A percentile compares a stretch with the other conserved stretches of the same genome.
Evolutionary conservation across 2,113 vertebrate species (phyloP).

Genomic region (Neofelis nebulosa): DNA sequence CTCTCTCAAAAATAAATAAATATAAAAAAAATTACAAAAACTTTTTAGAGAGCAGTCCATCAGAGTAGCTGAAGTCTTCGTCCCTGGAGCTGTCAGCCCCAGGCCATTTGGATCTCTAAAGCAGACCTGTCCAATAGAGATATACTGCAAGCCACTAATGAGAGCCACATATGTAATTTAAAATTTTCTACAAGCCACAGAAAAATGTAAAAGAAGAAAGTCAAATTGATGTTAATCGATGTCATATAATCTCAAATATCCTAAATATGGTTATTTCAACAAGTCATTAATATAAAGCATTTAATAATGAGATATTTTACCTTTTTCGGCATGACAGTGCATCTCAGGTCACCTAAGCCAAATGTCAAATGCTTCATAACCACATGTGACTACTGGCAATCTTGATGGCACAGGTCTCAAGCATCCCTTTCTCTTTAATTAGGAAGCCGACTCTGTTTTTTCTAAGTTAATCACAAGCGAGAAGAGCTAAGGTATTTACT

Average conservation of each 20-base stretch:
- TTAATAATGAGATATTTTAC: not conserved
- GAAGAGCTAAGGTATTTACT: not conserved
- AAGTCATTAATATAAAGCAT: not conserved
- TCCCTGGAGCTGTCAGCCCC: no score
- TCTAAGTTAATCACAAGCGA: not conserved
- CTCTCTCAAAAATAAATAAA: no score
- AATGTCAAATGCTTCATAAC: not conserved
- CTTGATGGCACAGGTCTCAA: not conserved
- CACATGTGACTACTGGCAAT: accelerated
- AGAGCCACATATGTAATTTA: not conserved
- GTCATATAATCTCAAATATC: not conserved
- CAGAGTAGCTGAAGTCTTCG: not conserved
- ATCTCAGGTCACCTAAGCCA: not conserved
- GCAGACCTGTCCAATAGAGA: not conserved
- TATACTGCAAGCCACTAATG: not conserved
- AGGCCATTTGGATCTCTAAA: not conserved
- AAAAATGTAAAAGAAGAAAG: not conserved
- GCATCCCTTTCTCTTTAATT: not conserved
- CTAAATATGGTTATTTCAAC: not conserved
- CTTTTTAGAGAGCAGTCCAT: not conserved
- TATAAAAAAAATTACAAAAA: no score
- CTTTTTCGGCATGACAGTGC: not conserved
- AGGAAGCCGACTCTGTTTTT: not conserved
- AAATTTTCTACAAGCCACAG: not conserved
- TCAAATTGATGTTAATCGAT: not conserved